phyloP scores from a whole-genome alignment of 2,888 invertebrate genomes.

The Pteria penguin region DNA sequence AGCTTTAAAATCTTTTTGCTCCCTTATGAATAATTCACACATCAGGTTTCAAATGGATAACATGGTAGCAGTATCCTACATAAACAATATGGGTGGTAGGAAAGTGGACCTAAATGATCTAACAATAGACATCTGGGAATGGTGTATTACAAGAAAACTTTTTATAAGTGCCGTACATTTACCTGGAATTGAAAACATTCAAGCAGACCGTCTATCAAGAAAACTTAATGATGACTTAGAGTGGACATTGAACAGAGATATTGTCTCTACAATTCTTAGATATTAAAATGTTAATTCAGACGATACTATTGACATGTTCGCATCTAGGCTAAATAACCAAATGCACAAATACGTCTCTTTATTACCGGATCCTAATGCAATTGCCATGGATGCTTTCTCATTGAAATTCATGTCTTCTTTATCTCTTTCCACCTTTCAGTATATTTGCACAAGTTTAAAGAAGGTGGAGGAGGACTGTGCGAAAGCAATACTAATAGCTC shows the following conservation, averaged over 20 bases:
- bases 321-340: slow-evolving; percentile 42
- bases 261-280: slow-evolving; percentile 19
- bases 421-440: slow-evolving; percentile 52
- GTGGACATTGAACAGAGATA: slow-evolving; percentile 32
- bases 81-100: slow-evolving; percentile 44
- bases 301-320: slow-evolving; percentile 37
- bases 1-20: slow-evolving; percentile 24
- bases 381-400: slow-evolving; percentile 37
- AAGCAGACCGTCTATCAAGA: slow-evolving; percentile 39
- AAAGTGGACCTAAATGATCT: slow-evolving; percentile 23
- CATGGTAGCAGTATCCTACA: slow-evolving; percentile 40
- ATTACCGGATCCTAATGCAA: slow-evolving; percentile 46
- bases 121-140: slow-evolving; percentile 23
- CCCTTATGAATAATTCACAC: slow-evolving; percentile 4
- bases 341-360: slow-evolving; percentile 39
- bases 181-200: slow-evolving; percentile 31
- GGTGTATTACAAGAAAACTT: slow-evolving; percentile 34
- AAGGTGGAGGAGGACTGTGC: slow-evolving; percentile 25
- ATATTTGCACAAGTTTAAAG: slow-evolving; percentile 19
- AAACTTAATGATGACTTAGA: slow-evolving; percentile 44
- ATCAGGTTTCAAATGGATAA: slow-evolving; percentile 33
- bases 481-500: slow-evolving; percentile 21
- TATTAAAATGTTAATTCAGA: neutral
- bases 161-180: slow-evolving; percentile 43
- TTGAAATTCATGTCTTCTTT: slow-evolving; percentile 8